Base-by-base conservation (phyloP, 1,140 invertebrate species). In the Branchinecta lindahli region DNA sequence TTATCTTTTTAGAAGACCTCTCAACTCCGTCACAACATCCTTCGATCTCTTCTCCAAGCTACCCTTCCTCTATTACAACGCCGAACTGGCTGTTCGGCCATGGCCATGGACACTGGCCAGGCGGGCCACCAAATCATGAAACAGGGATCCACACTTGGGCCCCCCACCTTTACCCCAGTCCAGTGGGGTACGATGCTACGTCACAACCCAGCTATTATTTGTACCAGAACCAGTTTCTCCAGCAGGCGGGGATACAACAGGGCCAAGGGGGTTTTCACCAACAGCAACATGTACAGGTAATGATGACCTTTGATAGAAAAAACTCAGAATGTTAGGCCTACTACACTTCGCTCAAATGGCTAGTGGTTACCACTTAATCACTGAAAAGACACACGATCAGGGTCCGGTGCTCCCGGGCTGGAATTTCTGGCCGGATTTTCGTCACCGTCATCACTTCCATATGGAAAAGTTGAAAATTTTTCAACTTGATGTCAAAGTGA, bases 201-300 rank as follows among this genome's bases (percentile, higher is more conserved):
- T 61, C 52, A 61, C 52, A 61, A 20, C 18, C 52, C 52, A 20
- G 52, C 12, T 61, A 61, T 61, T 61, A 61, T 20, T 61, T 61
- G 12, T 61, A 61, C 18, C 52, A 61, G 18, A 61, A 61, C 18
- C 52, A 61, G 52, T 20, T 61, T 12, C 52, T 61, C 12, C 52
- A 61, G 18, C 52, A 12, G 18, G 52, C 52, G 18, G 33, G 33
- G 33, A 33, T 33, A 33, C 33, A 33, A 33, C 33, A 33, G 33
- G 52, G 52, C 4, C 52, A 61, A 61, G 18, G 12, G 12, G 52
- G 52, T 15, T 61, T 61, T 61, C 52, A 61, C 18, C 52, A 61
- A 20, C 52, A 61, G 52, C 52, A 61, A 61, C 52, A 61, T 4
- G 12, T 61, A 12, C 52, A 61, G 52, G 52, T 61, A 61, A 61